A percentile compares a stretch with the other conserved stretches of the same genome.
Evolutionary conservation across 2,888 invertebrate species (phyloP).

Genomic region (Steinernema carpocapsae): DNA sequence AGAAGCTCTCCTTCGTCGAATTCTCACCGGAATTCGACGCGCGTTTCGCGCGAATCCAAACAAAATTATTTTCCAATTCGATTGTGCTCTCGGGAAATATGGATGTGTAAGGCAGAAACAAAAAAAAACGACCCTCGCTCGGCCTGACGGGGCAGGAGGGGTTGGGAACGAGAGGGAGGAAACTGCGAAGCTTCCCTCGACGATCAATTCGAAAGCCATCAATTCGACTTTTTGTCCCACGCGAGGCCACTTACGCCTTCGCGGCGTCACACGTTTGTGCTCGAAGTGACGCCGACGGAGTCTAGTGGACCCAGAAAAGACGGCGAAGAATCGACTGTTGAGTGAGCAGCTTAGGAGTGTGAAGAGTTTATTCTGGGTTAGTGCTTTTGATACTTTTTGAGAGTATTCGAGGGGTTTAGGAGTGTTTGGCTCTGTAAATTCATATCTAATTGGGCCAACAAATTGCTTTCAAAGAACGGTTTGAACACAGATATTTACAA

Average conservation of each 20-base stretch:
- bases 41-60: background rate
- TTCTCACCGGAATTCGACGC: constrained; percentile 22
- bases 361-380: background rate
- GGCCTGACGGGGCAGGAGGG: background rate
- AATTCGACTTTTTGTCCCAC: constrained; percentile 22
- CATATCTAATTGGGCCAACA: background rate
- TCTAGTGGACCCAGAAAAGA: background rate
- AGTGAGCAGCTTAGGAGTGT: background rate
- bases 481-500: background rate
- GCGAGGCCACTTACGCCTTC: constrained; percentile 23
- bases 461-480: background rate
- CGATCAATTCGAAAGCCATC: constrained; percentile 28
- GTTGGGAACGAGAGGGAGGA: too few relatives aligned
- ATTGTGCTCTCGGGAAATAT: constrained; percentile 12
- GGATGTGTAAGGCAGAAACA: constrained; percentile 1
- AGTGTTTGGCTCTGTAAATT: background rate
- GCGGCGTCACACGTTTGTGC: constrained; percentile 11
- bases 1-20: background rate
- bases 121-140: constrained; percentile 1
- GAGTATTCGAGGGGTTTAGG: too few relatives aligned
- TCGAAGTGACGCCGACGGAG: constrained; percentile 10
- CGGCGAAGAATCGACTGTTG: constrained; percentile 4
- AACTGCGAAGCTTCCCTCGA: background rate
- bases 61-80: constrained; percentile 31
- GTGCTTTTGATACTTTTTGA: background rate